Base-by-base conservation (phyloP, 2,113 vertebrate genomes). In the Varanus salvator region DNA sequence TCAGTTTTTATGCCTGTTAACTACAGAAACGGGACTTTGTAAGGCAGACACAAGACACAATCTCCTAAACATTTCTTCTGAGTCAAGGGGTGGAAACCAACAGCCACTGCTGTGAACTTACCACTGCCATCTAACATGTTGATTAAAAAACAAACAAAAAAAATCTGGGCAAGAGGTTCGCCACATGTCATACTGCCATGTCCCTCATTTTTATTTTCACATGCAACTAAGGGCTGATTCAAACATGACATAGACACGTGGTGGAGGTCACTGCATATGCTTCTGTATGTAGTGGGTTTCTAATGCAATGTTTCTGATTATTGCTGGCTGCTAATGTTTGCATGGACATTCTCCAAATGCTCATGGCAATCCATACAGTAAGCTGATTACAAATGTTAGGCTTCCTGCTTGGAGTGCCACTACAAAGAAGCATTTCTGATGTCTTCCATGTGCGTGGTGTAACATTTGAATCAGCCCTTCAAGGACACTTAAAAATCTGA, bases 141-240 rank as follows among this genome's bases (percentile, higher is more conserved):
- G 88, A 71, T 91, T 84, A 94, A 91, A 91, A 84, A 81, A 88
- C 91, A 92, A 93, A 90, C 71, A 91, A 50, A 92, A 93, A 90
- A 74, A 91, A 50, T 5, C 21, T 93, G 90, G 91, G 77, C 89
- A 89, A 87, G 54, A 90, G 84, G 31, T 90, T 91, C 93, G 94
- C 90, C 89, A 85, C 91, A 78, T 25, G 17, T 90, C 90, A 92
- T n/a, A 71, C 34, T 86, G 17, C 17, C 21, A 21, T 23, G 6
- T 83, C 31, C 57, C n/a, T 38, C 38, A 48, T 50, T 68, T 92
- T 92, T 92, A 71, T 85, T 57, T 92, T 90, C 64, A 44, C 27
- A 71, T 52, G 83, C 27, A 50, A 48, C 44, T 52, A 31, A 85
- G 44, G 66, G 27, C 2, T 71, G 66, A 85, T 74, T 29, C 8